phyloP scores from a whole-genome alignment of 2,888 invertebrate genomes.

The Tridacna gigas region DNA sequence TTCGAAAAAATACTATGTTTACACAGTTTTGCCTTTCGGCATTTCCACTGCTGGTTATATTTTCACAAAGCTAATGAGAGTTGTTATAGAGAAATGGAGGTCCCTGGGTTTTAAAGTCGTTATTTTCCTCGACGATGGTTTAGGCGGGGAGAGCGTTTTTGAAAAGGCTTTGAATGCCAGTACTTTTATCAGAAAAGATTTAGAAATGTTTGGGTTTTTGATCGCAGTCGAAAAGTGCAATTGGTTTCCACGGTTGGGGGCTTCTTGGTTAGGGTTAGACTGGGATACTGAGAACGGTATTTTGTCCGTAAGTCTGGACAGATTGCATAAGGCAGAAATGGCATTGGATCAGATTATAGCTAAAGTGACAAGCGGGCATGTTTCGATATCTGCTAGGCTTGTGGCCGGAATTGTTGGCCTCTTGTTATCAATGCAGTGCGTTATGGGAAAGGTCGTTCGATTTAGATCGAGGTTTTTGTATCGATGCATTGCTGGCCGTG shows the following conservation, averaged over 20 bases:
- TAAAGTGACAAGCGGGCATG: background rate
- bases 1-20: slow-evolving; percentile 10
- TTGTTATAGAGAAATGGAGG: slow-evolving; percentile 6
- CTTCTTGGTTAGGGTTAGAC: slow-evolving; percentile 2
- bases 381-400: background rate
- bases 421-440: slow-evolving; percentile 27
- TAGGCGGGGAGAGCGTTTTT: slow-evolving; percentile 18
- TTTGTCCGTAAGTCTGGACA: background rate
- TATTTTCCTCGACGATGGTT: slow-evolving; percentile 37
- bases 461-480: slow-evolving; percentile 7
- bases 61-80: slow-evolving; percentile 37
- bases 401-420: slow-evolving; percentile 19
- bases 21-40: slow-evolving; percentile 39
- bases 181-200: background rate
- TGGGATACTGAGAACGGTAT: slow-evolving; percentile 4
- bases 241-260: background rate
- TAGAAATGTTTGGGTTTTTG: slow-evolving; percentile 19
- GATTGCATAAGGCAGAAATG: background rate
- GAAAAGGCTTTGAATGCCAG: background rate
- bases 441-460: slow-evolving; percentile 12
- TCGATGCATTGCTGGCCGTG: slow-evolving; percentile 7
- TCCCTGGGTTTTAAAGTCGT: slow-evolving; percentile 16
- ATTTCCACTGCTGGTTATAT: slow-evolving; percentile 41
- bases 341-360: background rate
- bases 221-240: slow-evolving; percentile 26